Evolutionary conservation across 2,888 invertebrate species (phyloP).

Genomic region (Eupithecia inturbata): DNA sequence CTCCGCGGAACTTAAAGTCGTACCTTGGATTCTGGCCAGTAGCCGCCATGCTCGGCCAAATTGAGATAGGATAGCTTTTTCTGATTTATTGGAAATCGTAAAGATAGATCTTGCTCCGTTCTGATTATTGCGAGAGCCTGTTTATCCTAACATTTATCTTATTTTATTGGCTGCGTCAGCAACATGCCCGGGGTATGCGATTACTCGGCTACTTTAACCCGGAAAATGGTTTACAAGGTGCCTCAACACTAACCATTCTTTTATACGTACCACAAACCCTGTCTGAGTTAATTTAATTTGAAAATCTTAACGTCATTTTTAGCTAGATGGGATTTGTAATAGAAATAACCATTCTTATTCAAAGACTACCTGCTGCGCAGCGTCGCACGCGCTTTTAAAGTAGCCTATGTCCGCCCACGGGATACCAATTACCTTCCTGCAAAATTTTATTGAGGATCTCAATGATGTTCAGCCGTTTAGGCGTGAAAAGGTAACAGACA

Average conservation of each 20-base stretch:
- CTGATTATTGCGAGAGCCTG: slow-evolving; percentile 50
- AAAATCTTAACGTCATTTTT: background rate
- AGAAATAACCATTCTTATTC: no score
- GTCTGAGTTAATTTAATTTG: background rate
- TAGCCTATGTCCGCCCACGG: no score
- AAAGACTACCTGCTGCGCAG: no score
- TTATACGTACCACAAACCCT: slow-evolving; percentile 4
- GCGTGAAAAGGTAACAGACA: no score
- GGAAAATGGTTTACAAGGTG: slow-evolving; percentile 20
- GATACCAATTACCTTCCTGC: no score
- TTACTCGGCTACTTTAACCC: slow-evolving; percentile 24
- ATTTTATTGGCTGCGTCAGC: slow-evolving; percentile 47
- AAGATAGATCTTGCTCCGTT: slow-evolving; percentile 46
- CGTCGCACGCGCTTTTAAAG: no score
- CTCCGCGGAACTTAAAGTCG: slow-evolving; percentile 59
- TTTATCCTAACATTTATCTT: slow-evolving; percentile 48
- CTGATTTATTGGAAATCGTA: slow-evolving; percentile 60
- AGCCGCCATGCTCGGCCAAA: slow-evolving; percentile 55
- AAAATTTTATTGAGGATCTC: no score
- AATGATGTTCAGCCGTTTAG: no score
- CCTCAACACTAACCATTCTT: background rate
- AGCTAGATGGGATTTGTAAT: background rate
- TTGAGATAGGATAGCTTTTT: slow-evolving; percentile 60
- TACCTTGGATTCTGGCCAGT: slow-evolving; percentile 68
- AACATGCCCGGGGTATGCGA: slow-evolving; percentile 33